Base-by-base conservation (phyloP, 1,140 invertebrate genomes). In the Bombus ignitus region DNA sequence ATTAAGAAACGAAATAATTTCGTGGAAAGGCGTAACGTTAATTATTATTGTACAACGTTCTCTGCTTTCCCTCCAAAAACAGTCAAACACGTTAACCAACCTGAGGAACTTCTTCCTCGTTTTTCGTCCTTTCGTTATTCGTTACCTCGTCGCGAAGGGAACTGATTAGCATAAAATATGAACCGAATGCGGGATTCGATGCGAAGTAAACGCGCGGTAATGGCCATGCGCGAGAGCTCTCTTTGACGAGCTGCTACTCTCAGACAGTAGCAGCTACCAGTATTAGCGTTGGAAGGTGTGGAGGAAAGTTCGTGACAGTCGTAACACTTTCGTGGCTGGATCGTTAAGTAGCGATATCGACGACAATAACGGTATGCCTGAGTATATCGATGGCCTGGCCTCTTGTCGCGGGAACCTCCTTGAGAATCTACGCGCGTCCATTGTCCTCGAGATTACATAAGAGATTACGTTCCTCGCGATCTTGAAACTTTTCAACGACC, bases 331-430 rank as follows among this genome's bases (percentile, higher is more conserved):
- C 84, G 73, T 65, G 84, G 47, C 37, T 59, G 71, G 89, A 90
- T 91, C 83, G 90, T 89, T 84, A 86, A 92, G 81, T 74, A 72
- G 77, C 72, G 90, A 90, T 91, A 92, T 90, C 87, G 86, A 91
- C 85, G 80, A 88, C 32, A 70, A 59, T 91, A 92, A 92, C 91
- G 91, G 91, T 92, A 89, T 75, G 81, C 78, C 80, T 71, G 25
- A 81, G 71, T 75, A 39, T 80, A 85, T 85, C 85, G 72, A 78
- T 42, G 70, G n/a, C 44, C 77, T 70, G 62, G 59, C 71, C 62
- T 37, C 68, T 81, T 35, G 70, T 74, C 70, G 68, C 74, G 62
- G 18, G 57, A 85, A 70, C 70, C 62, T 75, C 32, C 35, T 79
- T 62, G 57, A 42, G n/a, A 44, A 73, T 84, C 71, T 32, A 86